Percentiles rank a stretch among this genome's conserved stretches.
Evolutionary conservation across 2,888 invertebrate genomes (phyloP).

Genomic region (Drosophila algonquin): DNA sequence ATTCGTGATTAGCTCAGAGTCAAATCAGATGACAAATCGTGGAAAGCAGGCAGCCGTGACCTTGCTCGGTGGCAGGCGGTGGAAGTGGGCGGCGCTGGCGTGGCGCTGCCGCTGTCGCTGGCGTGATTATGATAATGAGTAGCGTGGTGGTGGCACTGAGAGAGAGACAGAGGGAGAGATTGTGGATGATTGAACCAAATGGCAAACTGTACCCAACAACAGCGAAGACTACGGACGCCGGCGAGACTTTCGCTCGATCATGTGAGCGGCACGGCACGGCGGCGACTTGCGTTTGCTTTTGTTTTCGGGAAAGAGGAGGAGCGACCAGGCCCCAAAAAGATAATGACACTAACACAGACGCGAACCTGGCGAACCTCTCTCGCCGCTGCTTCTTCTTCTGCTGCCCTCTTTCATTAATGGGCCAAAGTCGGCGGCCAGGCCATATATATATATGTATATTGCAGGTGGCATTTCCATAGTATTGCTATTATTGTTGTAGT

Average conservation of each 20-base stretch:
- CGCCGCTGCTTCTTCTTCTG: constrained; percentile 3
- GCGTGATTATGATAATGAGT: constrained; percentile 73
- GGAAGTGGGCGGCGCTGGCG: constrained; percentile 12
- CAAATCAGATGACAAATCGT: constrained; percentile 25
- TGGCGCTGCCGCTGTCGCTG: constrained; percentile 13
- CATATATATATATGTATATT: constrained; percentile 28
- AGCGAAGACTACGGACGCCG: constrained; percentile 28
- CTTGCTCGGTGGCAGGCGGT: constrained; percentile 61
- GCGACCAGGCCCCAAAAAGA: constrained; percentile 38
- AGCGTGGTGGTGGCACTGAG: constrained; percentile 30
- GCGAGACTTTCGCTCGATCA: constrained; percentile 65
- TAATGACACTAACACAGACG: constrained; percentile 25
- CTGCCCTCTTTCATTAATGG: constrained; percentile 46
- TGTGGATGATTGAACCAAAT: constrained; percentile 20
- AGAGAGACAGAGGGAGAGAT: constrained; percentile 10
- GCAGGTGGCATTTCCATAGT: constrained; percentile 29
- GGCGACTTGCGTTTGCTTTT: constrained; percentile 14
- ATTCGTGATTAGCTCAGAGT: constrained; percentile 39
- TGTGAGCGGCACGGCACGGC: constrained; percentile 60
- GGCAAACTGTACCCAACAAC: constrained; percentile 55
- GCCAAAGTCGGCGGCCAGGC: constrained; percentile 45
- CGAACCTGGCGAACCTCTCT: neutral
- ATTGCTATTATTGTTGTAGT: constrained; percentile 13
- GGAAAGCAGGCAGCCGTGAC: constrained; percentile 53
- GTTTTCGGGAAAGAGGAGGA: constrained; percentile 13